phyloP scores from a whole-genome alignment of 2,888 invertebrate genomes.

The Dugesia japonica region DNA sequence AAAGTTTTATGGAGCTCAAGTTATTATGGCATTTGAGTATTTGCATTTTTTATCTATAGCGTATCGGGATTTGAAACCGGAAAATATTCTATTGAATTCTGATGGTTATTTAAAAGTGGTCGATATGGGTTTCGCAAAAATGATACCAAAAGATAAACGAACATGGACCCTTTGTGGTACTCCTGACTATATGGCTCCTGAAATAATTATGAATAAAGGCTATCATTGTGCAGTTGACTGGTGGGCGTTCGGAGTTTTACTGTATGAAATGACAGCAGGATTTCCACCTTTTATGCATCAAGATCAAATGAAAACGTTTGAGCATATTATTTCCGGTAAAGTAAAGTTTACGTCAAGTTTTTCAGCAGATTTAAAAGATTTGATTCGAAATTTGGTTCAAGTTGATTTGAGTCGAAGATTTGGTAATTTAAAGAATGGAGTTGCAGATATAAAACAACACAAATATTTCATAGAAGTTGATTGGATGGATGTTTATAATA shows the following conservation, averaged over 20 bases:
- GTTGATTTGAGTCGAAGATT: conserved; percentile 33
- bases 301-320: conserved; percentile 35
- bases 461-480: conserved; percentile 27
- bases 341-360: conserved; percentile 32
- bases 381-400: conserved; percentile 32
- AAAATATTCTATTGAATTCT: conserved; percentile 32
- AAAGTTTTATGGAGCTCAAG: conserved; percentile 34
- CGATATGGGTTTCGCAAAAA: conserved; percentile 34
- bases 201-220: conserved; percentile 35
- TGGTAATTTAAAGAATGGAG: conserved; percentile 35
- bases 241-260: conserved; percentile 34
- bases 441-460: conserved; percentile 34
- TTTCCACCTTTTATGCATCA: conserved; percentile 32
- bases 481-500: conserved; percentile 31
- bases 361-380: conserved; percentile 33
- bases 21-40: conserved; percentile 35
- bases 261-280: conserved; percentile 33
- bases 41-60: conserved; percentile 28
- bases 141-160: conserved; percentile 24
- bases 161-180: conserved; percentile 33
- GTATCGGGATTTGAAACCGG: conserved; percentile 35
- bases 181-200: conserved; percentile 35
- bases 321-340: conserved; percentile 33
- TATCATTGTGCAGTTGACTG: conserved; percentile 35
- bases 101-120: conserved; percentile 34